Conservation (phyloP, 2,888 invertebrate species). For the Acanthosoma haemorrhoidale region DNA sequence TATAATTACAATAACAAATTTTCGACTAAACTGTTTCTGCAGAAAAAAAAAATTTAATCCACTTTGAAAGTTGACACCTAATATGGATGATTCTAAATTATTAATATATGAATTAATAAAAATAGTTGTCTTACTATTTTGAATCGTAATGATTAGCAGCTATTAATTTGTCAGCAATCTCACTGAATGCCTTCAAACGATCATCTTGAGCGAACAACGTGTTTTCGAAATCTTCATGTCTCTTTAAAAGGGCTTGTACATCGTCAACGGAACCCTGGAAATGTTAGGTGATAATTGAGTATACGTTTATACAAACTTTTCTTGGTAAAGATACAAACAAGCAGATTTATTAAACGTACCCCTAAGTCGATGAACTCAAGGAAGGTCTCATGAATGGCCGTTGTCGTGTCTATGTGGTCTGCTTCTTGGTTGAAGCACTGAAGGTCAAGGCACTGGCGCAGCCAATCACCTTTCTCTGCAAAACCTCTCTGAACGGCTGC, state of each 20-base stretch:
- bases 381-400: constrained; percentile 89
- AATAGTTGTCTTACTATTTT: constrained; percentile 69
- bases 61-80: too few relatives aligned
- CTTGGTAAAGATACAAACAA: too few relatives aligned
- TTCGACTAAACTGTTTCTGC: too few relatives aligned
- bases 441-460: constrained; percentile 81
- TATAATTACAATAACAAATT: too few relatives aligned
- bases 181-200: constrained; percentile 72
- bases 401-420: constrained; percentile 92
- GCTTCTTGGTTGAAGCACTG: constrained; percentile 93
- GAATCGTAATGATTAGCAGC: constrained; percentile 73
- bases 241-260: constrained; percentile 85
- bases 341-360: constrained; percentile 55
- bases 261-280: constrained; percentile 77
- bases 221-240: constrained; percentile 90
- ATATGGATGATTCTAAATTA: too few relatives aligned
- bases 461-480: constrained; percentile 76
- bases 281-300: neutral
- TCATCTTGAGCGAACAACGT: constrained; percentile 91
- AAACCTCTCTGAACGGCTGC: constrained; percentile 72
- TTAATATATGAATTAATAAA: too few relatives aligned
- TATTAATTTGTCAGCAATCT: constrained; percentile 75
- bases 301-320: neutral
- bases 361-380: constrained; percentile 83
- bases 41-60: too few relatives aligned